Percentiles rank a stretch among this genome's conserved stretches.
phyloP scores from a whole-genome alignment of 2,113 vertebrate species.

The Tyto alba region DNA sequence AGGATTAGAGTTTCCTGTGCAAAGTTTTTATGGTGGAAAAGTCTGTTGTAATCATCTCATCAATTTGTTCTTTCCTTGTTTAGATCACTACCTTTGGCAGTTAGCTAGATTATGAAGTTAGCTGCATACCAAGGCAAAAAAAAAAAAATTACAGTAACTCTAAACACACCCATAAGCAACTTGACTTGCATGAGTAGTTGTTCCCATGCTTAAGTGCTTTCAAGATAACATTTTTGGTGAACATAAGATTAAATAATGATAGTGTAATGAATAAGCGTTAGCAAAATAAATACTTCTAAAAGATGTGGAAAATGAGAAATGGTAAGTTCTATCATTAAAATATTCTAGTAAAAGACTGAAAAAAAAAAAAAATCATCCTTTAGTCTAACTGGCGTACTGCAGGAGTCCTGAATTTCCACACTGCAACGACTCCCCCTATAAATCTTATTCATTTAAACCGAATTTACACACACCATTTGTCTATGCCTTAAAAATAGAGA shows the following conservation, averaged over 20 bases:
- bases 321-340: background rate
- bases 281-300: background rate
- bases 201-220: background rate
- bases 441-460: constrained; percentile 8
- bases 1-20: background rate
- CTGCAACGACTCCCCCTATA: background rate
- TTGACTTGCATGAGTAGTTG: accelerated
- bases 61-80: background rate
- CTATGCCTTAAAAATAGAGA: background rate
- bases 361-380: background rate
- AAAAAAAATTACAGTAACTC: background rate
- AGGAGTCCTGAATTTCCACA: background rate
- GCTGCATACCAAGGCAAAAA: background rate
- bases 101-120: background rate
- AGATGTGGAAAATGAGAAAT: background rate
- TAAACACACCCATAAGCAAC: background rate
- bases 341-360: background rate
- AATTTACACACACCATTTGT: constrained; percentile 7
- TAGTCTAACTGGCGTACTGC: background rate
- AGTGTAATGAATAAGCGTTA: background rate
- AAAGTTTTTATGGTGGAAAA: background rate
- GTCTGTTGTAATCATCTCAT: background rate
- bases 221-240: background rate
- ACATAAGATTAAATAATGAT: background rate
- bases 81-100: background rate